Evolutionary conservation across 2,113 vertebrate genomes (phyloP).

Genomic region (Myotis davidii): DNA sequence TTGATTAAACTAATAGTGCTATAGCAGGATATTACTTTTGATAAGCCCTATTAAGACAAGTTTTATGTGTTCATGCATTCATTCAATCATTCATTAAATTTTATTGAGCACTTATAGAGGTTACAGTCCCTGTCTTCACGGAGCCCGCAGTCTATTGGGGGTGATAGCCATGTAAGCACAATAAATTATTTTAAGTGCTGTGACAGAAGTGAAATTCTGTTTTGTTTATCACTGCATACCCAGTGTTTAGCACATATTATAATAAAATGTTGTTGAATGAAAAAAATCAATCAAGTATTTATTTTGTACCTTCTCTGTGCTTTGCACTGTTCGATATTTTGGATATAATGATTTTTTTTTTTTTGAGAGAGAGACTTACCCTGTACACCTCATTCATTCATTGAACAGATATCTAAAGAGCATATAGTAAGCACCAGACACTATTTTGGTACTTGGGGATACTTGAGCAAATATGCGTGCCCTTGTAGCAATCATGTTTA

Average conservation of each 20-base stretch:
- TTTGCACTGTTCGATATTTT: conserved; percentile 6
- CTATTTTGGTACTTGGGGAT: not conserved
- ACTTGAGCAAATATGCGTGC: not conserved
- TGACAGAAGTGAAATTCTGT: conserved; percentile 21
- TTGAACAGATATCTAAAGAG: not conserved
- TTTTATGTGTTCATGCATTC: not conserved
- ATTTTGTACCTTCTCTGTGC: conserved; percentile 15
- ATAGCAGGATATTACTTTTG: conserved; percentile 22
- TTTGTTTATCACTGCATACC: not conserved
- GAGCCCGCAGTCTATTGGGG: not conserved
- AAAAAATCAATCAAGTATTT: not conserved
- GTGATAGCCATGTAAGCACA: not conserved
- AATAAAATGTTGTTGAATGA: conserved; percentile 27
- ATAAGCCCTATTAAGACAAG: conserved; percentile 1
- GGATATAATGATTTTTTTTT: not conserved
- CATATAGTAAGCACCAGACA: not conserved
- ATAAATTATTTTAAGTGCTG: conserved; percentile 38
- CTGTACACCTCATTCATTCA: not conserved
- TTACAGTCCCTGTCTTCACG: not conserved
- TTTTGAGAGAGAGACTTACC: not conserved
- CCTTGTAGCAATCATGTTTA: not conserved
- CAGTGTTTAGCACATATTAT: not conserved
- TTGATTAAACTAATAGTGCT: not conserved
- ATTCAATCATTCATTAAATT: not conserved
- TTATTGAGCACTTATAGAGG: not conserved